Evolutionary conservation across 2,888 invertebrate genomes (phyloP), one percentile per base, ranked within the genome.

Genomic region (Chrysomela aeneicollis): DNA sequence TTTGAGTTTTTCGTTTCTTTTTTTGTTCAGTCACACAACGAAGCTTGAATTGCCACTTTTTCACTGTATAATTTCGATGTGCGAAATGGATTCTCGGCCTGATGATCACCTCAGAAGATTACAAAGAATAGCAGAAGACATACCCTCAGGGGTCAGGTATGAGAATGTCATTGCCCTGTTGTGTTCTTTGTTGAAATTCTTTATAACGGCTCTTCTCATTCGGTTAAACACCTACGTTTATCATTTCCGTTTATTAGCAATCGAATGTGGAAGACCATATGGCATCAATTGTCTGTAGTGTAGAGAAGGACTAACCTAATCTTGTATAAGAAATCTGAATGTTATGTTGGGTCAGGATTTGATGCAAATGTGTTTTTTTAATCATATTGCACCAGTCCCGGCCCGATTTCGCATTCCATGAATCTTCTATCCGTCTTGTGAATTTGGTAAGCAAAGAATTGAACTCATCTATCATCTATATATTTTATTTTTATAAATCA

Each of bases 361-460:
- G 75, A 79, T 82, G 82, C 81, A 79, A 82, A 77, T 83, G 80
- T 83, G 84, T 83, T 76, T 71, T 74, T 73, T 78, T 71, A 77
- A 4, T 83, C 83, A 83, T 78, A 84, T 84, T 84, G 84, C 84
- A 83, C 83, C 81, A 77, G 83, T 84, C 84, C 84, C 84, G 83
- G 84, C 83, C 84, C 83, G 82, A 82, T 79, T 78, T 76, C 76
- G 70, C 63, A 71, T 72, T 74, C 72, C 64, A 26, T 52, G 35
- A 52, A 61, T 64, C 63, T 21, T 10, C 57, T 37, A 15, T n/a
- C 42, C 1, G 3, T 42, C 4, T 42, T 35, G 42, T 15, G 6
- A 15, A 42, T 42, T n/a, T 42, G 42, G 42, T 42, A 12, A 60
- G 19, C n/a, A n/a, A n/a, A n/a, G n/a, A n/a, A n/a, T n/a, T n/a